Conservation (phyloP, 2,113 vertebrate species). For the Damaliscus lunatus region DNA sequence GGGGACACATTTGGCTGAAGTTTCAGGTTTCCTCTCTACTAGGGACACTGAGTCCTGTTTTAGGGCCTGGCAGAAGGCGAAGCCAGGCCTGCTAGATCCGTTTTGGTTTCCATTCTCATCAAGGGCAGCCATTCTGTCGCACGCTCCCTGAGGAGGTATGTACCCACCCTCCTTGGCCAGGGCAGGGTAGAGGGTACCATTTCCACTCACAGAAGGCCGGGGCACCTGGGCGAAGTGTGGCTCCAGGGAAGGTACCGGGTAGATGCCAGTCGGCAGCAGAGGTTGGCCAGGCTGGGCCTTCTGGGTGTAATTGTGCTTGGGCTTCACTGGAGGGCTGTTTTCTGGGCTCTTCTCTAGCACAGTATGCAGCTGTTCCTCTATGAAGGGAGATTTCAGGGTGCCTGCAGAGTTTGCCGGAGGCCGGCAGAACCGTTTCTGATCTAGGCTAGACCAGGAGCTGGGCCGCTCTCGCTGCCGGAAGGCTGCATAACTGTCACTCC, state of each 20-base stretch:
- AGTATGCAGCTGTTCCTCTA: slow-evolving; percentile 91
- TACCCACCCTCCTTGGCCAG: slow-evolving; percentile 88
- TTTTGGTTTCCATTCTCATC: slow-evolving; percentile 89
- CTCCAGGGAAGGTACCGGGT: slow-evolving; percentile 88
- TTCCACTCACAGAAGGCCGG: slow-evolving; percentile 72
- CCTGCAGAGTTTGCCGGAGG: slow-evolving; percentile 78
- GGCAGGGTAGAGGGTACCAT: slow-evolving; percentile 82
- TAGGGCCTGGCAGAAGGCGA: slow-evolving; percentile 73
- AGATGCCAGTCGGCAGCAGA: slow-evolving; percentile 87
- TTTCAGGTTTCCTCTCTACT: slow-evolving; percentile 77
- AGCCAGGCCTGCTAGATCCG: slow-evolving; percentile 65
- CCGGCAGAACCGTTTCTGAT: slow-evolving; percentile 84
- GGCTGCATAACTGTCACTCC: slow-evolving; percentile 93
- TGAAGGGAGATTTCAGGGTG: slow-evolving; percentile 75
- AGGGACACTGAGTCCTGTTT: slow-evolving; percentile 1
- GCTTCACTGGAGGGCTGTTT: slow-evolving; percentile 89
- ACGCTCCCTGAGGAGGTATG: slow-evolving; percentile 7
- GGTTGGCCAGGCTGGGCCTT: slow-evolving; percentile 83
- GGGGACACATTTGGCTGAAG: slow-evolving; percentile 65
- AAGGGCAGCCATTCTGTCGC: not conserved
- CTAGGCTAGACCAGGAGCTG: slow-evolving; percentile 87
- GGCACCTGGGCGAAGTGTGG: slow-evolving; percentile 91
- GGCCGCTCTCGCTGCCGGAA: slow-evolving; percentile 90
- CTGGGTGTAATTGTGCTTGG: slow-evolving; percentile 85
- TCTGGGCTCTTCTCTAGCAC: slow-evolving; percentile 93